Conservation (phyloP, 1,140 invertebrate species). For the Dreissena rostriformis region DNA sequence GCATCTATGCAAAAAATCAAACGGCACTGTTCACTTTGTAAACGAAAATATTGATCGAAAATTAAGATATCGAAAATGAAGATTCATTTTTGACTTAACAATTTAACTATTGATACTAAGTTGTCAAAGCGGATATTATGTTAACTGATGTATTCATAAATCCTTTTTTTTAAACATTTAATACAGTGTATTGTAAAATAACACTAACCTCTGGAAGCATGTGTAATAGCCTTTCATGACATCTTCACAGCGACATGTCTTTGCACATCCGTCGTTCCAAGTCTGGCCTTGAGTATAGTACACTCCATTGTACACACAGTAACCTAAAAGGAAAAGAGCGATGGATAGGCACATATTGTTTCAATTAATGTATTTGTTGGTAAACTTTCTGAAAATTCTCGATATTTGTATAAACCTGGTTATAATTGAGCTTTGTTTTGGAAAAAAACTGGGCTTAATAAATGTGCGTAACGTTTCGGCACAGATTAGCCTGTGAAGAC, state of each 20-base stretch:
- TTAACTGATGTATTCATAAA: too few species aligned
- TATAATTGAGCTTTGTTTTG: background rate
- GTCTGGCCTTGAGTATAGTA: slow-evolving; percentile 66
- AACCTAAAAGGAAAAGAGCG: slow-evolving; percentile 49
- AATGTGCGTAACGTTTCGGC: too few species aligned
- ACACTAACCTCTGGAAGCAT: slow-evolving; percentile 68
- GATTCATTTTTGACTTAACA: background rate
- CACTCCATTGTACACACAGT: slow-evolving; percentile 70
- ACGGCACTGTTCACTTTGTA: background rate
- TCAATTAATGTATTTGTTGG: too few species aligned
- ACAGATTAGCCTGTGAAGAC: too few species aligned
- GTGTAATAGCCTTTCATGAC: slow-evolving; percentile 67
- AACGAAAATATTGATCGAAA: too few species aligned
- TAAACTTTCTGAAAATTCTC: too few species aligned
- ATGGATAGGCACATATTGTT: background rate
- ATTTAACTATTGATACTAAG: background rate
- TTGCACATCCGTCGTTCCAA: slow-evolving; percentile 73
- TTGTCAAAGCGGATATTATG: background rate
- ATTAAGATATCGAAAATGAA: too few species aligned
- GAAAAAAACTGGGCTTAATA: too few species aligned
- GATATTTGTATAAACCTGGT: too few species aligned
- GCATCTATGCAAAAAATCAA: slow-evolving; percentile 53
- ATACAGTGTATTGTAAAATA: too few species aligned
- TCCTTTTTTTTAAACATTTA: too few species aligned
- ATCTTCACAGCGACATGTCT: slow-evolving; percentile 68